Percentiles rank a stretch among this genome's conserved stretches.
Conservation (phyloP, 2,797 vertebrate species). For the Gobio occitaniae region DNA sequence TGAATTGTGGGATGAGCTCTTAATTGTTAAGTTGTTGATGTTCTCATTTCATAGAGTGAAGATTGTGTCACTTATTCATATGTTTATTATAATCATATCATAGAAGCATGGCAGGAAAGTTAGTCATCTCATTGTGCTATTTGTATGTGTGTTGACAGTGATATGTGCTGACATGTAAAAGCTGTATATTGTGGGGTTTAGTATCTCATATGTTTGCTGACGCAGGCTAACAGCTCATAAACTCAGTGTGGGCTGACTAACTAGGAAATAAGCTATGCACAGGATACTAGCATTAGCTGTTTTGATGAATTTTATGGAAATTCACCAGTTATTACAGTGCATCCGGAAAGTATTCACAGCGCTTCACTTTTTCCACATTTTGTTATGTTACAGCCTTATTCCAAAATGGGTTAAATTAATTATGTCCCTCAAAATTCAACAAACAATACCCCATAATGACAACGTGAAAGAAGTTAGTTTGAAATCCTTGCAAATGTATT, state of each 20-base stretch:
- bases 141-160: background rate
- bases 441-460: too few species aligned
- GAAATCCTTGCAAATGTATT: too few species aligned
- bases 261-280: background rate
- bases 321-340: background rate
- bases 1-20: background rate
- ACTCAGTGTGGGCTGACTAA: background rate
- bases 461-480: too few species aligned
- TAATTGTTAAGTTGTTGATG: background rate
- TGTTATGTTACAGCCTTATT: too few species aligned
- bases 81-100: conserved; percentile 2
- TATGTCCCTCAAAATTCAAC: too few species aligned
- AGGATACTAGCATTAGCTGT: background rate
- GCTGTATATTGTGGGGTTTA: background rate
- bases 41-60: background rate
- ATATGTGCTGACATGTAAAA: background rate
- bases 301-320: background rate
- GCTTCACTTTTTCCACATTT: too few species aligned
- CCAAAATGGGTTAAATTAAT: too few species aligned
- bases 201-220: background rate
- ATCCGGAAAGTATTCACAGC: too few species aligned
- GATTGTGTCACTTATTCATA: background rate
- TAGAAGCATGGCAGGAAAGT: background rate
- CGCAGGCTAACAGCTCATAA: background rate
- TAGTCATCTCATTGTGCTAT: background rate